Evolutionary conservation across 1,140 invertebrate genomes (phyloP).

Genomic region (Megathymus violae): DNA sequence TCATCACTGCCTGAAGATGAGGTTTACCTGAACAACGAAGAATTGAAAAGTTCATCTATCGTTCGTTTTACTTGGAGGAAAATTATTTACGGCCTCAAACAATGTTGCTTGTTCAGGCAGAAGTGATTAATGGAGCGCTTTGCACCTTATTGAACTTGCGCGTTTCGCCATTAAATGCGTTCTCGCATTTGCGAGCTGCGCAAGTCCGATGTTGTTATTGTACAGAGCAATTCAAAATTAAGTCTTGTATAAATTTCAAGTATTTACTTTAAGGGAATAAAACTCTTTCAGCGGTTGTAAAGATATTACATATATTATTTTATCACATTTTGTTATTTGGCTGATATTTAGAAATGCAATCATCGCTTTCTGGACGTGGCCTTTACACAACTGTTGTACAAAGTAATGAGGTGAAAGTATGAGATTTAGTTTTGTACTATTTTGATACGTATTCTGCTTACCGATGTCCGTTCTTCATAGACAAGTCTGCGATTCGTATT

Average conservation of each 20-base stretch:
- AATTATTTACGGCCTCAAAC: neutral
- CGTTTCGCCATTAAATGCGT: neutral
- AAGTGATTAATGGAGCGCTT: no score
- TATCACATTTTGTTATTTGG: neutral
- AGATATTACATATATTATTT: no score
- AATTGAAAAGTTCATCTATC: neutral
- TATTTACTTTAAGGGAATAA: no score
- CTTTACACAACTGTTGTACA: constrained; percentile 17
- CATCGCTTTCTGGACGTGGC: constrained; percentile 5
- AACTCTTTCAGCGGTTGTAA: no score
- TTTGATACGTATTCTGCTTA: constrained; percentile 2
- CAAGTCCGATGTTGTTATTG: neutral
- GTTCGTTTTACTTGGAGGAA: neutral
- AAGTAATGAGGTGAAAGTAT: neutral
- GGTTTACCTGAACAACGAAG: neutral
- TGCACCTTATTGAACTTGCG: constrained; percentile 1
- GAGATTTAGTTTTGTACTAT: neutral
- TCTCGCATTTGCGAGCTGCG: neutral
- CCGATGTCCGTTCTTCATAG: neutral
- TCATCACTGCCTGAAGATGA: neutral
- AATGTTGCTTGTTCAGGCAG: no score
- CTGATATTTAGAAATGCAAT: no score
- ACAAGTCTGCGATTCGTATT: neutral
- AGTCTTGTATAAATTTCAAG: constrained; percentile 5
- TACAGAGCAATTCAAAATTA: constrained; percentile 3